Evolutionary conservation across 2,888 invertebrate genomes (phyloP).

Genomic region (Bellardia bayeri): DNA sequence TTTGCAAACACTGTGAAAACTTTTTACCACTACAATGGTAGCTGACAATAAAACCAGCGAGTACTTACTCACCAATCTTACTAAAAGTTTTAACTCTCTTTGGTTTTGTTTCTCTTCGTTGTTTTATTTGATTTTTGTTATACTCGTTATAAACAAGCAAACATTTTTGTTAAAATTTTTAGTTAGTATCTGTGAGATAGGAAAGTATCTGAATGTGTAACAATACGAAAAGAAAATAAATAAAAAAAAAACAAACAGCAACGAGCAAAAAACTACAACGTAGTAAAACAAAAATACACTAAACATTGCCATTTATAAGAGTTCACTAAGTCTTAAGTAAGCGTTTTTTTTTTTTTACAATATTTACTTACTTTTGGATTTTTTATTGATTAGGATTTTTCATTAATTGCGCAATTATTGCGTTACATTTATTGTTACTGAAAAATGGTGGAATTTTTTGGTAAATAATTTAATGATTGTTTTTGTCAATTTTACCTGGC

Average conservation of each 20-base stretch:
- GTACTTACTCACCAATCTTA: not conserved
- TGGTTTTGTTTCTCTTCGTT: not conserved
- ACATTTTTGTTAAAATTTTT: not conserved
- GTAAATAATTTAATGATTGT: not conserved
- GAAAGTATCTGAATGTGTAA: slow-evolving; percentile 46
- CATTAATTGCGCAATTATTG: not conserved
- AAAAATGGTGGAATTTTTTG: not conserved
- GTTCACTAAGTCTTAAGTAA: not conserved
- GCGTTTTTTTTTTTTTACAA: not conserved
- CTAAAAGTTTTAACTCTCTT: not conserved
- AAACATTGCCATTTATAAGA: not conserved
- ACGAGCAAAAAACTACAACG: not conserved
- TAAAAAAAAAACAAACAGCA: not conserved
- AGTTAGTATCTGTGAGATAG: slow-evolving; percentile 55
- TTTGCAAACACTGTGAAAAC: slow-evolving; percentile 10
- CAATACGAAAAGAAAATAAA: not conserved
- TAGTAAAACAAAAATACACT: not conserved
- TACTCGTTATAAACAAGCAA: too few relatives aligned
- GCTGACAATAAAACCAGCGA: not conserved
- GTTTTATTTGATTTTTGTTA: not conserved
- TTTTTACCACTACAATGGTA: not conserved
- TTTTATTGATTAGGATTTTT: not conserved
- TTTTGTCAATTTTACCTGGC: not conserved
- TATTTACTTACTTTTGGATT: not conserved
- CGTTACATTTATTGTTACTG: not conserved